Percentiles rank a stretch among this genome's conserved stretches.
Conservation (phyloP, 2,113 vertebrate genomes). For the Illadopsis cleaveri region DNA sequence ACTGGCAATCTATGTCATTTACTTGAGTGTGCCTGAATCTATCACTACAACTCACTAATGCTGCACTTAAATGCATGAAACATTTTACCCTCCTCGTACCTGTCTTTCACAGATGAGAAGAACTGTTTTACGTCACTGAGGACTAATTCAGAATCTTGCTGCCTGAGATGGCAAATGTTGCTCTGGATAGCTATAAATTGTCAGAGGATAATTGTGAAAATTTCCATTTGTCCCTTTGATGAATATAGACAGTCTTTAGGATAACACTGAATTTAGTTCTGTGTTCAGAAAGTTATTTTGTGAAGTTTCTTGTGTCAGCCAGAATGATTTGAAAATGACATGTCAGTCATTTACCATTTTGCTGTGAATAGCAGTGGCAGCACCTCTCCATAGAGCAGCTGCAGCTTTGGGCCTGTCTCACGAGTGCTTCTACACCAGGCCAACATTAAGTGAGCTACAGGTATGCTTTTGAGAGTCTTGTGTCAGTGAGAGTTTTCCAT, state of each 20-base stretch:
- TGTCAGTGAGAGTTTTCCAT: neutral
- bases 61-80: neutral
- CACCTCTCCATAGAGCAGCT: neutral
- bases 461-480: neutral
- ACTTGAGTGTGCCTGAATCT: neutral
- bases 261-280: neutral
- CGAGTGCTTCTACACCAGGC: neutral
- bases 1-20: neutral
- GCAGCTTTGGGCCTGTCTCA: neutral
- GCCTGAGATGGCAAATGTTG: neutral
- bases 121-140: neutral
- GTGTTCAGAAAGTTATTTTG: neutral
- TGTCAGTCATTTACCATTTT: neutral
- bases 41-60: neutral
- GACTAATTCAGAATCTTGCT: neutral
- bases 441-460: neutral
- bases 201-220: neutral
- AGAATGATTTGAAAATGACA: neutral
- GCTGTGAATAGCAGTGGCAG: neutral
- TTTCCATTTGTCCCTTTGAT: neutral
- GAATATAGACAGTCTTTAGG: neutral
- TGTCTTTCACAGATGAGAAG: constrained; percentile 21
- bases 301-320: neutral
- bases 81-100: constrained; percentile 1
- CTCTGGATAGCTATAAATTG: neutral